A percentile compares a stretch with the other conserved stretches of the same genome.
phyloP scores from a whole-genome alignment of 2,888 invertebrate genomes.

The Troides oblongomaculatus region DNA sequence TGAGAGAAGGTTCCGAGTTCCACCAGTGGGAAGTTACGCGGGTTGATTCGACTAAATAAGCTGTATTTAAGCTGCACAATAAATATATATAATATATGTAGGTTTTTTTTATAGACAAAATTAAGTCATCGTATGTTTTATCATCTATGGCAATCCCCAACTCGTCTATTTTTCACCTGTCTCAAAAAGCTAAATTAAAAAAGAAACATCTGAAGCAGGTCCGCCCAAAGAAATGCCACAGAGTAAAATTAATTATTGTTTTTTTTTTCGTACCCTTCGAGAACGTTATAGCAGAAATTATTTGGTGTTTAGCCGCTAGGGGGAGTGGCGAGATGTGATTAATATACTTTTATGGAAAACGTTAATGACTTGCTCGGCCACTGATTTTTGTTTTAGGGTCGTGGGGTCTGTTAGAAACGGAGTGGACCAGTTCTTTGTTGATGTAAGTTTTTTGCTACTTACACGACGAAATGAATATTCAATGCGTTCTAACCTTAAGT shows the following conservation, averaged over 20 bases:
- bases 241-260: conserved; percentile 74
- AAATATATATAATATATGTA: background rate
- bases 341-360: conserved; percentile 76
- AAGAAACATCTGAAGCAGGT: conserved; percentile 47
- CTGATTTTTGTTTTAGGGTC: conserved; percentile 41
- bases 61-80: background rate
- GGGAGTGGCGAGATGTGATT: conserved; percentile 71
- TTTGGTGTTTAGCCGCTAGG: conserved; percentile 76
- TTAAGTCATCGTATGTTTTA: conserved; percentile 41
- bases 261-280: conserved; percentile 58
- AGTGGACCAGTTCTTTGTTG: conserved; percentile 22
- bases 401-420: conserved; percentile 30
- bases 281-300: conserved; percentile 74
- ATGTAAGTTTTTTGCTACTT: conserved; percentile 14
- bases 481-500: background rate
- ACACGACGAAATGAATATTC: background rate
- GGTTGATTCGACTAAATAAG: no score
- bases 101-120: conserved; percentile 35
- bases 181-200: conserved; percentile 36
- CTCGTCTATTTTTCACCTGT: conserved; percentile 62
- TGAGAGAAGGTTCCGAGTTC: no score
- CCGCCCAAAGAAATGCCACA: conserved; percentile 64
- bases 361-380: conserved; percentile 62
- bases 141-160: conserved; percentile 48
- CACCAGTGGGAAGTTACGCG: no score